Evolutionary conservation across 2,797 vertebrate genomes (phyloP).

Genomic region (Chanos chanos): DNA sequence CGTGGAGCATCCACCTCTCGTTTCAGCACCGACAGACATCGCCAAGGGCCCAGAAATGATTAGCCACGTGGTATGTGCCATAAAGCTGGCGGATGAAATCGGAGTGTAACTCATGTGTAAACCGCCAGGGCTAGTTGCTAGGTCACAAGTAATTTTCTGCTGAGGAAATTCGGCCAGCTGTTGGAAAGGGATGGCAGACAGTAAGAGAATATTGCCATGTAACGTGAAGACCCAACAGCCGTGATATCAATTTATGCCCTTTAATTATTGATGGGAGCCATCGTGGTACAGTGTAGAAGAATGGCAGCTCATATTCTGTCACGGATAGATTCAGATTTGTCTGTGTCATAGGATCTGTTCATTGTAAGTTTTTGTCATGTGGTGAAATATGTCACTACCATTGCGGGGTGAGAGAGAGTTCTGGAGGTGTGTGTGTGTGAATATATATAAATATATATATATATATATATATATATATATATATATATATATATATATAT

Average conservation of each 20-base stretch:
- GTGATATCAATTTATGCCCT: slow-evolving; percentile 42
- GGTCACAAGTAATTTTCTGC: slow-evolving; percentile 8
- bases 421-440: slow-evolving; percentile 5
- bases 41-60: slow-evolving; percentile 24
- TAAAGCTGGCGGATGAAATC: slow-evolving; percentile 44
- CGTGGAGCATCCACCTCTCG: background rate
- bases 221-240: slow-evolving; percentile 36
- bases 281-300: background rate
- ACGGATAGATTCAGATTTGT: background rate
- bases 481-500: no score
- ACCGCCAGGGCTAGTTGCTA: slow-evolving; percentile 30
- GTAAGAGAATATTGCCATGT: slow-evolving; percentile 33
- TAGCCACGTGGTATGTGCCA: slow-evolving; percentile 19
- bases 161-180: slow-evolving; percentile 37
- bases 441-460: no score
- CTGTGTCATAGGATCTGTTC: slow-evolving; percentile 5
- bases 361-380: background rate
- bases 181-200: slow-evolving; percentile 15
- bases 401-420: background rate
- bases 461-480: no score
- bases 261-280: slow-evolving; percentile 42
- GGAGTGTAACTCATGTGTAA: slow-evolving; percentile 41
- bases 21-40: background rate
- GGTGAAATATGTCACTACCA: slow-evolving; percentile 11
- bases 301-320: background rate